These are phyloP conservation scores for Felis catus DNA, from an alignment of 2,113 vertebrate genomes.

Conservation along the genomic window DNA sequence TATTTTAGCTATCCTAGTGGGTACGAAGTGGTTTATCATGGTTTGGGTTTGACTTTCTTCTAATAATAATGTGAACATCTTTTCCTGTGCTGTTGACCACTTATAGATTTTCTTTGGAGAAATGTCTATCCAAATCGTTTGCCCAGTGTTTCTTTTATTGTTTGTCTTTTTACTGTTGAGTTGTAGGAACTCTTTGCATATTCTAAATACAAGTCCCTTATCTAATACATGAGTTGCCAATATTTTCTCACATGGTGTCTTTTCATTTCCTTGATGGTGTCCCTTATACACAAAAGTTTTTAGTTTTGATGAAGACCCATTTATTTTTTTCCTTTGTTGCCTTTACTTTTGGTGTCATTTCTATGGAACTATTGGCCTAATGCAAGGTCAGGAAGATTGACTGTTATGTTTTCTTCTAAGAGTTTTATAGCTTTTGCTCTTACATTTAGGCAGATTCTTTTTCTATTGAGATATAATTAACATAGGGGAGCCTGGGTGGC, in stretches of 20 bases:
- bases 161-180: background rate
- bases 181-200: background rate
- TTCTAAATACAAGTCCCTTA: background rate
- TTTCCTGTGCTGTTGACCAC: background rate
- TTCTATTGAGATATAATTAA: background rate
- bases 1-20: background rate
- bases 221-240: background rate
- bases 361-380: slow-evolving; percentile 1
- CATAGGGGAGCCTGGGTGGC: background rate
- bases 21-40: background rate
- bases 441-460: background rate
- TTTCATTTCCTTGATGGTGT: background rate
- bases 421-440: background rate
- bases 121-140: background rate
- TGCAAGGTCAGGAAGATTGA: background rate
- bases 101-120: background rate
- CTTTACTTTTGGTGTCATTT: background rate
- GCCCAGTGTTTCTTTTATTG: background rate
- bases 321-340: background rate
- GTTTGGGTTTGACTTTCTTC: background rate
- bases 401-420: background rate
- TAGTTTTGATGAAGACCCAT: background rate
- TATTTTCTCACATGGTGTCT: background rate
- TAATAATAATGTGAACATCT: background rate
- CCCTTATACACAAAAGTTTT: background rate